Evolutionary conservation across 1,140 invertebrate genomes (phyloP).

Genomic region (Drosophila ohnishii): DNA sequence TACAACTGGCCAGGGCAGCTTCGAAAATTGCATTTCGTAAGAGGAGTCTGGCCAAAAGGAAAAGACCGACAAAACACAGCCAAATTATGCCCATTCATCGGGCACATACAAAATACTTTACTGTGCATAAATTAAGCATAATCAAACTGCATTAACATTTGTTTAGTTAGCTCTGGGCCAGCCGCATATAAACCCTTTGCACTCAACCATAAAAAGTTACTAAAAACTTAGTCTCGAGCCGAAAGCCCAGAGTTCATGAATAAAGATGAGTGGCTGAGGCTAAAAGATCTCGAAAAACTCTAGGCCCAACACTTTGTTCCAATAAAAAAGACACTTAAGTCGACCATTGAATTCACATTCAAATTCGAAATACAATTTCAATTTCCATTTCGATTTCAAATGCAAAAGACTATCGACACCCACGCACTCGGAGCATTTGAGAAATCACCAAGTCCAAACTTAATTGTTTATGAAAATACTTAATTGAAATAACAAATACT

Average conservation of each 20-base stretch:
- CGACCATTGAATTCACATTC: slow-evolving; percentile 28
- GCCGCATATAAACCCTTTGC: slow-evolving; percentile 9
- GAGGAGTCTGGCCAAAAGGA: slow-evolving; percentile 25
- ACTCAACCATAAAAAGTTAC: slow-evolving; percentile 27
- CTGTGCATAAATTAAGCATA: slow-evolving; percentile 74
- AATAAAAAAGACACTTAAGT: slow-evolving; percentile 49
- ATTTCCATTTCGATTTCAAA: slow-evolving; percentile 33
- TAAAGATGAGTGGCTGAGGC: slow-evolving; percentile 54
- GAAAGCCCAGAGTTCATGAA: slow-evolving; percentile 52
- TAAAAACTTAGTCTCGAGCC: slow-evolving; percentile 6
- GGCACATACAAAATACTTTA: slow-evolving; percentile 27
- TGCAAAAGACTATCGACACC: slow-evolving; percentile 62
- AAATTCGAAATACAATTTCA: slow-evolving; percentile 44
- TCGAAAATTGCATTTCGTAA: slow-evolving; percentile 65
- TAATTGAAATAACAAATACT: slow-evolving; percentile 75
- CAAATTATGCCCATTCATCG: slow-evolving; percentile 67
- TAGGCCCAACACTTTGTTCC: slow-evolving; percentile 58
- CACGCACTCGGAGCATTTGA: slow-evolving; percentile 46
- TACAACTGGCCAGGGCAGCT: slow-evolving; percentile 56
- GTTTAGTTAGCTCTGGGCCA: slow-evolving; percentile 60
- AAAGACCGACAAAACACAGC: slow-evolving; percentile 19
- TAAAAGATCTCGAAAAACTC: slow-evolving; percentile 16
- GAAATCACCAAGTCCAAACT: slow-evolving; percentile 52
- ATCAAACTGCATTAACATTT: slow-evolving; percentile 79
- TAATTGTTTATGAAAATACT: slow-evolving; percentile 79